Evolutionary conservation across 2,888 invertebrate genomes (phyloP).

Genomic region (Caenorhabditis virilis): DNA sequence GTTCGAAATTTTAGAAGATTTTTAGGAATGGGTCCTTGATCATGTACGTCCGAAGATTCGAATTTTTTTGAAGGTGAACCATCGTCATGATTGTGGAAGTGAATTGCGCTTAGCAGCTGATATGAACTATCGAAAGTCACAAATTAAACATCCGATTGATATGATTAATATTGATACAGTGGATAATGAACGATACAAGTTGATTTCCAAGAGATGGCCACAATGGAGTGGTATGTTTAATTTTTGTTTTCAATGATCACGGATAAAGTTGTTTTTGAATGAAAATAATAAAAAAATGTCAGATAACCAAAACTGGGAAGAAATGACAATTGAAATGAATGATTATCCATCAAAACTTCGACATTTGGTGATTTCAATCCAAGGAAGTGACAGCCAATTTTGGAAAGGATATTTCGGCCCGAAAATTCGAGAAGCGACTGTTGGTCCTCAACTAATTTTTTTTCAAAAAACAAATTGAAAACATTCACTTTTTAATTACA

Average conservation of each 20-base stretch:
- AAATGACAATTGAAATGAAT: neutral
- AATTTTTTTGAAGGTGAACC: neutral
- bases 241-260: no score
- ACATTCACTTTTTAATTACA: no score
- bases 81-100: neutral
- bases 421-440: neutral
- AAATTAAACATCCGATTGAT: neutral
- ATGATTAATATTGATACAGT: no score
- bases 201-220: neutral
- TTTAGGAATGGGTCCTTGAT: neutral
- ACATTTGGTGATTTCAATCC: neutral
- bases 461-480: no score
- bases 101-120: neutral
- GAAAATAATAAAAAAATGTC: neutral
- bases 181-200: neutral
- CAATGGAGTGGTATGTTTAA: neutral
- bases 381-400: slow-evolving; percentile 1
- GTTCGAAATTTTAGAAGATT: neutral
- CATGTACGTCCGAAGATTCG: neutral
- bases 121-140: neutral
- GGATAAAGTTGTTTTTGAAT: neutral
- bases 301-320: neutral
- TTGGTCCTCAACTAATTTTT: no score
- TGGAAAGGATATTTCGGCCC: slow-evolving; percentile 4
- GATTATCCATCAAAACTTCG: slow-evolving; percentile 2